Percentiles rank a stretch among this genome's conserved stretches.
phyloP scores from a whole-genome alignment of 2,113 vertebrate species.

The Megalops atlanticus region DNA sequence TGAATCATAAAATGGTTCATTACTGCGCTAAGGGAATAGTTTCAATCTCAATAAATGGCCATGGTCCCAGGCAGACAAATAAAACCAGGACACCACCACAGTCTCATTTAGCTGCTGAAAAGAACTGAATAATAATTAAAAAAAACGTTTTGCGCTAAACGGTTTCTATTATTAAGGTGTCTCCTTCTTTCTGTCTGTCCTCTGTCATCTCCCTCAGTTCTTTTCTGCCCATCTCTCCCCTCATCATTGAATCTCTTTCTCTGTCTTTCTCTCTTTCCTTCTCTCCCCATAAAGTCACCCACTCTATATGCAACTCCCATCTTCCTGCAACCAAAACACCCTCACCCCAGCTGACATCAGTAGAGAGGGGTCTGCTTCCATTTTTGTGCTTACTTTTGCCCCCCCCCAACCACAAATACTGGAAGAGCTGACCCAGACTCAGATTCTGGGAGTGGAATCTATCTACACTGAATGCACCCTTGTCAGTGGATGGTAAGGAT shows the following conservation, averaged over 20 bases:
- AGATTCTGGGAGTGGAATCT: too few relatives aligned
- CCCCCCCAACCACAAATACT: too few relatives aligned
- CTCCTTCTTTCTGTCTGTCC: slow-evolving; percentile 38
- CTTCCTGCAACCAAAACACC: too few relatives aligned
- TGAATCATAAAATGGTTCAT: slow-evolving; percentile 80
- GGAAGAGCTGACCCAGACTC: neutral
- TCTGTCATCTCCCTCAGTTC: neutral
- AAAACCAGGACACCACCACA: slow-evolving; percentile 63
- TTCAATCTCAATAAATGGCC: slow-evolving; percentile 76
- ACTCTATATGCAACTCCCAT: too few relatives aligned
- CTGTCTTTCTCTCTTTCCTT: too few relatives aligned
- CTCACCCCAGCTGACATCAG: too few relatives aligned
- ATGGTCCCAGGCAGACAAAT: slow-evolving; percentile 67
- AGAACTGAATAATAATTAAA: slow-evolving; percentile 54
- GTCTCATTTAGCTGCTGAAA: slow-evolving; percentile 68
- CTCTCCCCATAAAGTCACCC: too few relatives aligned
- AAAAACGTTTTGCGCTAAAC: slow-evolving; percentile 48
- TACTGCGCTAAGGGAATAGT: slow-evolving; percentile 70
- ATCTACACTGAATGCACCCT: neutral
- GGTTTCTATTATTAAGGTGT: slow-evolving; percentile 62
- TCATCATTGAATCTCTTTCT: too few relatives aligned
- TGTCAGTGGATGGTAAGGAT: neutral
- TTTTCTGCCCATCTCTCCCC: neutral
- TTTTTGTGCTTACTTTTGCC: too few relatives aligned
- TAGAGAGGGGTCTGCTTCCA: too few relatives aligned